Evolutionary conservation across 2,113 vertebrate species (phyloP).

Genomic region (Mirounga angustirostris): DNA sequence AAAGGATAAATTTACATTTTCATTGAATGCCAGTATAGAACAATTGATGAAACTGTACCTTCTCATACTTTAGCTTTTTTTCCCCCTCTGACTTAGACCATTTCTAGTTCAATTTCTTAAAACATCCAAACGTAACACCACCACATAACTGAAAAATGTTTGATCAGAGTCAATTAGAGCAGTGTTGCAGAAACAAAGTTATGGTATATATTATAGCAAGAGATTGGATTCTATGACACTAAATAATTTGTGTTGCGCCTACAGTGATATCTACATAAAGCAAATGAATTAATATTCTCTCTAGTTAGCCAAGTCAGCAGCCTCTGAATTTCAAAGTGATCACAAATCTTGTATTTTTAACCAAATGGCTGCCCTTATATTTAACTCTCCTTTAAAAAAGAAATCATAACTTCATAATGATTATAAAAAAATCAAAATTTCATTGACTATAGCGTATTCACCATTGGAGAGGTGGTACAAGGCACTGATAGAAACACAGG

Average conservation of each 20-base stretch:
- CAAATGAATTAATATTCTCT: slow-evolving; percentile 57
- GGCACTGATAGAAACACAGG: background rate
- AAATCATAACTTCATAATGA: slow-evolving; percentile 4
- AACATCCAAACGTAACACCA: slow-evolving; percentile 3
- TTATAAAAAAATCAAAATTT: slow-evolving; percentile 27
- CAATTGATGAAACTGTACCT: background rate
- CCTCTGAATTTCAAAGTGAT: slow-evolving; percentile 64
- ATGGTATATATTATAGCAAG: slow-evolving; percentile 20
- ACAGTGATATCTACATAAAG: slow-evolving; percentile 51
- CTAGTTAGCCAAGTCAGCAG: slow-evolving; percentile 60
- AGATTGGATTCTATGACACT: slow-evolving; percentile 15
- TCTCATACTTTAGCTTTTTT: background rate
- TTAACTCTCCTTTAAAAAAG: slow-evolving; percentile 12
- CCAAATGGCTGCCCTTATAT: slow-evolving; percentile 37
- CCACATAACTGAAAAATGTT: slow-evolving; percentile 54
- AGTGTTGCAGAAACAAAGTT: slow-evolving; percentile 54
- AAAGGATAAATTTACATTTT: slow-evolving; percentile 86
- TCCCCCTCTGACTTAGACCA: background rate
- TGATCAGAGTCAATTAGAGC: slow-evolving; percentile 47
- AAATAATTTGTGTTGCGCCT: slow-evolving; percentile 62
- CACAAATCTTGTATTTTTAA: slow-evolving; percentile 62
- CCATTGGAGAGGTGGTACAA: background rate
- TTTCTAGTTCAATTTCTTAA: slow-evolving; percentile 57
- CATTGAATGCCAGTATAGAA: slow-evolving; percentile 82
- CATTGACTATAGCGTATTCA: background rate